phyloP scores from a whole-genome alignment of 2,113 vertebrate species.

The Conger conger region DNA sequence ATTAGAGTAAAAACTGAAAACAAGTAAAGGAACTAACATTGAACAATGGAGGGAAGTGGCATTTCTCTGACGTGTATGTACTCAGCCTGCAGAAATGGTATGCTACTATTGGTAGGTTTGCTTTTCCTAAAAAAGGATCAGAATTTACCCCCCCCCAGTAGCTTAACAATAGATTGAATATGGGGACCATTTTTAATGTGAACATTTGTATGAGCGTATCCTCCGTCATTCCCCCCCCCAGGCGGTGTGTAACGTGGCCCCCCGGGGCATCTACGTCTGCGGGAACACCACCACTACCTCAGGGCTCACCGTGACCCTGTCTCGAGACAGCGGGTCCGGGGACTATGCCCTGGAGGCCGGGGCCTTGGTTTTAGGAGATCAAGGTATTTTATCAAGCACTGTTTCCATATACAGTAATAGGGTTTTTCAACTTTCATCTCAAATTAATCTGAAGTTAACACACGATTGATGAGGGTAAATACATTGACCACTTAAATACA shows the following conservation, averaged over 20 bases:
- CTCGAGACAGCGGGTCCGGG: constrained; percentile 84
- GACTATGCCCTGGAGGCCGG: constrained; percentile 95
- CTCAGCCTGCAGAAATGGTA: background rate
- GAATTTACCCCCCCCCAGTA: no score
- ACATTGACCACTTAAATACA: no score
- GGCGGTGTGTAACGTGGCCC: constrained; percentile 90
- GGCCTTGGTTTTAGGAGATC: constrained; percentile 92
- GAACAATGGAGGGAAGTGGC: no score
- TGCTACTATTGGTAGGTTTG: background rate
- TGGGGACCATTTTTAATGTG: background rate
- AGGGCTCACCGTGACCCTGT: constrained; percentile 91
- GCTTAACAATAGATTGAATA: no score
- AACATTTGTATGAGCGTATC: background rate
- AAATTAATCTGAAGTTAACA: no score
- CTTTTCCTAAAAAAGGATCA: no score
- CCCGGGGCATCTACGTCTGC: constrained; percentile 95
- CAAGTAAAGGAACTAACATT: no score
- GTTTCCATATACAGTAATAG: background rate
- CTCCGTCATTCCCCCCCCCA: constrained; percentile 52
- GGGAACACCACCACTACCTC: constrained; percentile 94
- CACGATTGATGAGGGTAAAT: no score
- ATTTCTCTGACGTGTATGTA: background rate
- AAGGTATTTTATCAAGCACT: constrained; percentile 71
- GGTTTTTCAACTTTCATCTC: background rate
- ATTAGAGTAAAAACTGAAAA: no score